These are phyloP conservation scores for Calliopsis andreniformis DNA, from an alignment of 1,140 invertebrate species.

Conservation along the genomic window DNA sequence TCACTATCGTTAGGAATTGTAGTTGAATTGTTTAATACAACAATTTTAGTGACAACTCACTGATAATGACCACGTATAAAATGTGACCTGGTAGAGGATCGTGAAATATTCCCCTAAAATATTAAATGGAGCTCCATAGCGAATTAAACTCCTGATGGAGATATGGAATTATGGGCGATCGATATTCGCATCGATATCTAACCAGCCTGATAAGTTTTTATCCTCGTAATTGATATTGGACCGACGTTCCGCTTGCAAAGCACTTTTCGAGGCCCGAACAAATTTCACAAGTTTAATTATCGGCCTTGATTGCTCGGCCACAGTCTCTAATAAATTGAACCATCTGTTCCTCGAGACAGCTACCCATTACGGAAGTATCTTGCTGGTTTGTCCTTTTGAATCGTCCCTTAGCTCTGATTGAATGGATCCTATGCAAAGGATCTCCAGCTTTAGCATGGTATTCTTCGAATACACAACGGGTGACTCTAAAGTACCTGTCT, in stretches of 20 bases:
- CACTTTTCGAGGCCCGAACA: constrained; percentile 60
- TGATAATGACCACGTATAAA: neutral
- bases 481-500: neutral
- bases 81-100: neutral
- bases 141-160: neutral
- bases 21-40: neutral
- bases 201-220: constrained; percentile 65
- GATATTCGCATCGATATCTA: constrained; percentile 60
- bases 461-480: neutral
- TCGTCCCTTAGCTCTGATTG: constrained; percentile 18
- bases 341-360: constrained; percentile 29
- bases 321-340: constrained; percentile 59
- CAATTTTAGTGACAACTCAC: too few relatives aligned
- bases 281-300: constrained; percentile 72
- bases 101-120: neutral
- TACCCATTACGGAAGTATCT: constrained; percentile 15
- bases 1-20: neutral
- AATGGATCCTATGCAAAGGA: constrained; percentile 25
- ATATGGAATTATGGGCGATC: neutral
- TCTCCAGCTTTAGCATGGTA: neutral
- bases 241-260: constrained; percentile 59
- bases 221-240: constrained; percentile 61
- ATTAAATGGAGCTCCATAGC: neutral
- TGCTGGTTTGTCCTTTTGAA: neutral
- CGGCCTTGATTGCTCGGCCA: constrained; percentile 62